phyloP scores from a whole-genome alignment of 2,888 invertebrate species.

The Mythimna loreyi region DNA sequence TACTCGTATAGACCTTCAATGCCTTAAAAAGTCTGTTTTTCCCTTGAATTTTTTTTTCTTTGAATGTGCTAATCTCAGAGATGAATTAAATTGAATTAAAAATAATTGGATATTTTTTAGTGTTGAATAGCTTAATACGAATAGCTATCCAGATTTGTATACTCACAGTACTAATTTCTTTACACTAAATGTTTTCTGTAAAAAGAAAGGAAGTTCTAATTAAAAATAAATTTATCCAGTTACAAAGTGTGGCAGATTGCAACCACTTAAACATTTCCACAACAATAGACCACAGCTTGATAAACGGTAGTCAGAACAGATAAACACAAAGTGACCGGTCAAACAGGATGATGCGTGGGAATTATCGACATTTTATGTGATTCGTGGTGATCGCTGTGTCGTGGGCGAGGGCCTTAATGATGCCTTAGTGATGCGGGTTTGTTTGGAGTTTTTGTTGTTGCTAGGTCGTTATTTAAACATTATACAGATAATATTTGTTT shows the following conservation, averaged over 20 bases:
- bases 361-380: constrained; percentile 24
- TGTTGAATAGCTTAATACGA: no score
- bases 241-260: neutral
- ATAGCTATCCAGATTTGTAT: no score
- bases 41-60: no score
- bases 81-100: no score
- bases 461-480: neutral
- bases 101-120: no score
- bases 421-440: constrained; percentile 15
- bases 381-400: constrained; percentile 5
- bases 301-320: constrained; percentile 40
- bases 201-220: neutral
- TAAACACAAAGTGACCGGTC: constrained; percentile 38
- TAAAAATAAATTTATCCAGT: neutral
- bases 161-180: no score
- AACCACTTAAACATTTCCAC: constrained; percentile 14
- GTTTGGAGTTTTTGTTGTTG: neutral
- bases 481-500: neutral
- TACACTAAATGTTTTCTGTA: neutral
- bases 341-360: constrained; percentile 35
- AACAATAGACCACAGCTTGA: constrained; percentile 24
- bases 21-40: no score
- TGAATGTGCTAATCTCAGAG: no score
- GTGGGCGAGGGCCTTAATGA: constrained; percentile 17
- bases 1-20: no score